phyloP scores from a whole-genome alignment of 2,113 vertebrate genomes.

The Strix aluco region DNA sequence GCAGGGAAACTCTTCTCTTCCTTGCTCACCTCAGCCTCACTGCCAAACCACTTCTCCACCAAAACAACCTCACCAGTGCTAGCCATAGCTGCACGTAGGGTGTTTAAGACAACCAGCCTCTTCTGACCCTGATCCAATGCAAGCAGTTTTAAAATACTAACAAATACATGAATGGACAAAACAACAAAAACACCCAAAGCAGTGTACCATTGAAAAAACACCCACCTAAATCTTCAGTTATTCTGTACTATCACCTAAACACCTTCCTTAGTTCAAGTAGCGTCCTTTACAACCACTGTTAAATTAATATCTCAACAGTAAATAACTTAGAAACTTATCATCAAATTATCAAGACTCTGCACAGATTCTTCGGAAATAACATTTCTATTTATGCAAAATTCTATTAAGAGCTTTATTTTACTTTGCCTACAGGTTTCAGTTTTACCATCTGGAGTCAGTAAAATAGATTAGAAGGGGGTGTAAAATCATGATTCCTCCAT shows the following conservation, averaged over 20 bases:
- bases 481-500: neutral
- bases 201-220: neutral
- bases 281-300: neutral
- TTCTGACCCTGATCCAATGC: neutral
- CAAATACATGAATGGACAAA: neutral
- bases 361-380: neutral
- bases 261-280: neutral
- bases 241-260: neutral
- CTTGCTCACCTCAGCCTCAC: neutral
- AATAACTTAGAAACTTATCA: neutral
- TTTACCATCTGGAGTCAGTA: neutral
- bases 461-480: neutral
- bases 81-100: neutral
- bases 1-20: neutral
- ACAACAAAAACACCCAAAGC: neutral
- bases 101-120: neutral
- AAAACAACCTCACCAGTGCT: neutral
- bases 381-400: neutral
- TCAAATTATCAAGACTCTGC: neutral
- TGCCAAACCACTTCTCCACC: neutral
- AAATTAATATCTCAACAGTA: neutral
- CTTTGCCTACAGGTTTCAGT: neutral
- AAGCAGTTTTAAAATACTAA: neutral
- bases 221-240: neutral
- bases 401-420: neutral